phyloP scores from a whole-genome alignment of 2,888 invertebrate species.

The Morpho helenor region DNA sequence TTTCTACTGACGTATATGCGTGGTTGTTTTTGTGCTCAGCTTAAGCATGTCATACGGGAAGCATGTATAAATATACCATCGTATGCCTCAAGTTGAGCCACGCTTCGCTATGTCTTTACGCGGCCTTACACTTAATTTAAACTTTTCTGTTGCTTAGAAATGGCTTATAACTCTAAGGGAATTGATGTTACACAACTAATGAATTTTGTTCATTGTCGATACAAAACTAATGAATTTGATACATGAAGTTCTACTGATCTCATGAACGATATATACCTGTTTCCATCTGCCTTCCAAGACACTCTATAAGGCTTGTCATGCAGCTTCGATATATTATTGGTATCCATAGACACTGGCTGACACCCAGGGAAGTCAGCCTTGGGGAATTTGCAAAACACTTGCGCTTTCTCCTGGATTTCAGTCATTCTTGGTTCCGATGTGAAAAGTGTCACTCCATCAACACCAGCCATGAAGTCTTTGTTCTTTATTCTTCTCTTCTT shows the following conservation, averaged over 20 bases:
- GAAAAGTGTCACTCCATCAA: conserved; percentile 87
- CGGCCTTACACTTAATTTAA: too few species aligned
- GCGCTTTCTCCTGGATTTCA: conserved; percentile 85
- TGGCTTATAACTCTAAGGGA: too few species aligned
- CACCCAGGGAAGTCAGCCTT: conserved; percentile 95
- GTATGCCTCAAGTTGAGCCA: too few species aligned
- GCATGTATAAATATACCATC: too few species aligned
- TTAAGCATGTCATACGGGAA: too few species aligned
- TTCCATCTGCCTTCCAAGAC: conserved; percentile 99
- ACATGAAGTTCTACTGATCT: not conserved
- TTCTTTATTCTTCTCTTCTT: conserved; percentile 38
- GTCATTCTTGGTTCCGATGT: conserved; percentile 78
- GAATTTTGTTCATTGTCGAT: too few species aligned
- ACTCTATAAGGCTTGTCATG: conserved; percentile 93
- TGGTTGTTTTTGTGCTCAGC: too few species aligned
- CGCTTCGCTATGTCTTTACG: too few species aligned
- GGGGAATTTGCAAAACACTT: conserved; percentile 90
- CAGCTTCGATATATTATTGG: conserved; percentile 86
- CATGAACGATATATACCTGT: conserved; percentile 77
- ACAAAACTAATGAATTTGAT: too few species aligned
- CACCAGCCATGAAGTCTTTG: conserved; percentile 93
- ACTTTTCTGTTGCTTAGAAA: too few species aligned
- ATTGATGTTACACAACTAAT: too few species aligned
- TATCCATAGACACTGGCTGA: conserved; percentile 99
- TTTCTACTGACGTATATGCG: too few species aligned